phyloP scores from a whole-genome alignment of 64 coral and sea anemone species.

The Acropora tenuis region DNA sequence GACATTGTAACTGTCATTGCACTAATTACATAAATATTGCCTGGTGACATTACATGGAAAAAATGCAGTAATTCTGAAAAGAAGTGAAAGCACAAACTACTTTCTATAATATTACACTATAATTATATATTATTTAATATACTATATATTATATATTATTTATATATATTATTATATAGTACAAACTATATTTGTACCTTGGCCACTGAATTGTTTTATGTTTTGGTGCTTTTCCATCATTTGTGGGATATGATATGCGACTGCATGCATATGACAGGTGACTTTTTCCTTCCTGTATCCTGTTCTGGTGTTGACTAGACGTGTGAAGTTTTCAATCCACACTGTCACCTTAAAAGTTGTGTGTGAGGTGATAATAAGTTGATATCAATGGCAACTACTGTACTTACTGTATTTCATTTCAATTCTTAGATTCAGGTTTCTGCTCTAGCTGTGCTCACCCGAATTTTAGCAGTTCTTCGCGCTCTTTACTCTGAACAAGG shows the following conservation, averaged over 20 bases:
- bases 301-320: constrained; percentile 15
- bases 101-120: background rate
- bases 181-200: constrained; percentile 22
- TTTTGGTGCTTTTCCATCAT: constrained; percentile 22
- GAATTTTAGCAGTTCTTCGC: no score
- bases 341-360: constrained; percentile 2
- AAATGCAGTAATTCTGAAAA: background rate
- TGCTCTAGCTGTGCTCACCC: no score
- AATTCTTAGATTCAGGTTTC: no score
- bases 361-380: background rate
- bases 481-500: no score
- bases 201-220: constrained; percentile 52
- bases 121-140: no score
- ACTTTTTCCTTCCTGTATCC: constrained; percentile 51
- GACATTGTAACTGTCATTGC: background rate
- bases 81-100: background rate
- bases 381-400: background rate
- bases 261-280: constrained; percentile 32
- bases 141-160: no score
- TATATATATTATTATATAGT: no score
- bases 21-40: background rate
- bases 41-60: background rate
- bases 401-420: no score
- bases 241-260: constrained; percentile 38
- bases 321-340: constrained; percentile 27